Evolutionary conservation across 2,113 vertebrate genomes (phyloP).

Genomic region (Cnemophilus loriae): DNA sequence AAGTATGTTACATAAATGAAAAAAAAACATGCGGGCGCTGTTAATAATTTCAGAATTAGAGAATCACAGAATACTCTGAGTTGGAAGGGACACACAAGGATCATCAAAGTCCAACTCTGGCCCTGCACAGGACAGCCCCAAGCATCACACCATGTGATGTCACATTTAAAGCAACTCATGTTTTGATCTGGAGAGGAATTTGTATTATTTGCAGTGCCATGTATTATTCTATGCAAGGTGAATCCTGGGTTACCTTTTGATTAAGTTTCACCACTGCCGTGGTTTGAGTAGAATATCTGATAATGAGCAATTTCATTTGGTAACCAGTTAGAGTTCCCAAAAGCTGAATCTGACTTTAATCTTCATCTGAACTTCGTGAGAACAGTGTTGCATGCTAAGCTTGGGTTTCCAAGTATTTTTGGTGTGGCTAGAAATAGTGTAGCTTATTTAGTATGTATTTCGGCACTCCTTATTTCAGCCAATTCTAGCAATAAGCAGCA

Average conservation of each 20-base stretch:
- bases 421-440: not conserved
- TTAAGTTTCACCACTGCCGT: not conserved
- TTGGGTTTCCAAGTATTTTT: constrained; percentile 3
- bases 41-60: not conserved
- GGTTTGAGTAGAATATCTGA: not conserved
- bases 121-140: not conserved
- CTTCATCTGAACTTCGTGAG: not conserved
- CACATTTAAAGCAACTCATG: not conserved
- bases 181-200: not conserved
- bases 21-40: not conserved
- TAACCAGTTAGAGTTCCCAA: not conserved
- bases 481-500: not conserved
- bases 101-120: too few relatives aligned
- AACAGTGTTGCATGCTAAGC: not conserved
- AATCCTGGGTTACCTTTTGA: not conserved
- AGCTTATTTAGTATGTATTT: not conserved
- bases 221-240: not conserved
- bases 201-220: not conserved
- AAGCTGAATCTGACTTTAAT: not conserved
- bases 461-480: not conserved
- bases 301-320: not conserved
- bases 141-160: too few relatives aligned
- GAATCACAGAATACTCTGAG: not conserved
- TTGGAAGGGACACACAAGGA: not conserved
- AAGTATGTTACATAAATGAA: not conserved